Conservation (phyloP, 2,888 invertebrate species). For the Nemapogon koenigi region DNA sequence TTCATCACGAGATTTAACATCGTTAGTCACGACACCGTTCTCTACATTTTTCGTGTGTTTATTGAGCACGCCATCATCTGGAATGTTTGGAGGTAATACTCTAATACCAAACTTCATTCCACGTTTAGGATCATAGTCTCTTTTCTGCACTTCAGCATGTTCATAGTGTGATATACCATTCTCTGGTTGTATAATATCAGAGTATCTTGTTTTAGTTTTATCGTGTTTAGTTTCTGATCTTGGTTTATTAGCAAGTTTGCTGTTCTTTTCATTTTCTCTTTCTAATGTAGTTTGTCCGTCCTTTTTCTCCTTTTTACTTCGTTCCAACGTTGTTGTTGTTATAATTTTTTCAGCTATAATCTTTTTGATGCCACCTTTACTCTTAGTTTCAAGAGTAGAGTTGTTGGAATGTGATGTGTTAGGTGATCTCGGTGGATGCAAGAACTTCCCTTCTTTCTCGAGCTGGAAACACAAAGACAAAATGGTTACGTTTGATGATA, state of each 20-base stretch:
- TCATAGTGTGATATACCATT: conserved; percentile 46
- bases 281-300: conserved; percentile 42
- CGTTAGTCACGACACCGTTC: conserved; percentile 39
- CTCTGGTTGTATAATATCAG: conserved; percentile 47
- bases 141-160: conserved; percentile 58
- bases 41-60: conserved; percentile 40
- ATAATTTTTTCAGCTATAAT: conserved; percentile 56
- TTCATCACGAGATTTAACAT: conserved; percentile 43
- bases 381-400: conserved; percentile 43
- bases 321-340: conserved; percentile 48
- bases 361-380: conserved; percentile 53
- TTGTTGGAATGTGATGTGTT: conserved; percentile 52
- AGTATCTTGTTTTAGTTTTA: conserved; percentile 41
- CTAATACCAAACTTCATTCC: conserved; percentile 73
- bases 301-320: conserved; percentile 54
- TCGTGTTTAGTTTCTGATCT: conserved; percentile 33
- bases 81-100: conserved; percentile 67
- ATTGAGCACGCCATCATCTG: conserved; percentile 55
- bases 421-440: conserved; percentile 52
- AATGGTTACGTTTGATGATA: too few relatives aligned
- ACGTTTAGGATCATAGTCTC: conserved; percentile 61
- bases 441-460: conserved; percentile 52
- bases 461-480: too few relatives aligned
- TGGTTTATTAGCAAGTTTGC: conserved; percentile 38
- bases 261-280: conserved; percentile 57